phyloP scores from a whole-genome alignment of 2,113 vertebrate genomes.

The Vanacampus margaritifer region DNA sequence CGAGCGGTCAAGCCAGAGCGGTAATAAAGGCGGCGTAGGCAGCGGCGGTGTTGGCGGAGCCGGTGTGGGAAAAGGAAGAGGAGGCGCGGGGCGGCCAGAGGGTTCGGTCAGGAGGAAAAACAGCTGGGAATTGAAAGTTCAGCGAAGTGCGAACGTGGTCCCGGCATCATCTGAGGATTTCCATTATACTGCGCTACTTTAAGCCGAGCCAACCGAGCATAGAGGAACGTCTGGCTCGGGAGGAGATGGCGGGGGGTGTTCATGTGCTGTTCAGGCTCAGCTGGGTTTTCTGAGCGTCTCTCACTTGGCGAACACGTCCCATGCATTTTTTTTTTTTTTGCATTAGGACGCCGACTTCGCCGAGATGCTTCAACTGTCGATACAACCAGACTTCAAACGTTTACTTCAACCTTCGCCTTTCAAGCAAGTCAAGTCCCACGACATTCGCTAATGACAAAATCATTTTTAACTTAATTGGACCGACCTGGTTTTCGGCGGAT shows the following conservation, averaged over 20 bases:
- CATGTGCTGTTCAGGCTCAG: slow-evolving; percentile 30
- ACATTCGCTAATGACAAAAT: neutral
- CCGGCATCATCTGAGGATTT: slow-evolving; percentile 54
- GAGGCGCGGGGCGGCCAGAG: slow-evolving; percentile 21
- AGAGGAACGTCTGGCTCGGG: slow-evolving; percentile 36
- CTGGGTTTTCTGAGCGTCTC: slow-evolving; percentile 21
- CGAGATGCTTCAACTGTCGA: neutral
- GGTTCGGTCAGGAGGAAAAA: slow-evolving; percentile 12
- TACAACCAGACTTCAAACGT: neutral
- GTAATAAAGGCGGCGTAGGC: slow-evolving; percentile 31
- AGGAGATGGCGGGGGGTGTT: neutral
- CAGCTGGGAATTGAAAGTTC: slow-evolving; percentile 57
- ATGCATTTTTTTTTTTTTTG: neutral
- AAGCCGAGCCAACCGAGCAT: slow-evolving; percentile 56
- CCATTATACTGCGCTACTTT: slow-evolving; percentile 63
- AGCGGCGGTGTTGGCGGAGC: neutral
- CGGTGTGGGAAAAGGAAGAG: slow-evolving; percentile 27
- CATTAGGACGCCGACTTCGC: neutral
- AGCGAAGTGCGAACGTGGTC: slow-evolving; percentile 48
- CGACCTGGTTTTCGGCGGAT: neutral
- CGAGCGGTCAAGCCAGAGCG: slow-evolving; percentile 35
- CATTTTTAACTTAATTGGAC: neutral
- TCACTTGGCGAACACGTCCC: slow-evolving; percentile 2
- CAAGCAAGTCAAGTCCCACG: neutral
- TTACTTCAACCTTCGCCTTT: no score